A percentile compares a stretch with the other conserved stretches of the same genome.
phyloP scores from a whole-genome alignment of 2,113 vertebrate species.

The Chionomys nivalis region DNA sequence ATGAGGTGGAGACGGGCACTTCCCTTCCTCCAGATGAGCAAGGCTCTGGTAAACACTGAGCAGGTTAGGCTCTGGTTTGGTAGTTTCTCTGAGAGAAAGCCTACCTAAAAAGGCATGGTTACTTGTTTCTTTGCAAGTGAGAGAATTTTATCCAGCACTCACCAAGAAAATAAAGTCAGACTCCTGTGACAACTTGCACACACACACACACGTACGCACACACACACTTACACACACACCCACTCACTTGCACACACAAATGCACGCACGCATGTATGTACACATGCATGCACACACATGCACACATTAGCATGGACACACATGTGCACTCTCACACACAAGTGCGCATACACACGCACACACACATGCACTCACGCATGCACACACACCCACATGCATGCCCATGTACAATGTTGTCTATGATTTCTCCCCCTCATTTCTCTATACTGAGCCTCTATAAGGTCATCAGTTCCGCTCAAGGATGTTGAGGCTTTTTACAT shows the following conservation, averaged over 20 bases:
- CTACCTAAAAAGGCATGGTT: neutral
- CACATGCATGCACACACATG: neutral
- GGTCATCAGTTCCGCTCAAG: no score
- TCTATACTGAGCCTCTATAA: neutral
- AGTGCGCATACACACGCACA: no score
- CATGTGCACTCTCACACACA: no score
- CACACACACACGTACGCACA: neutral
- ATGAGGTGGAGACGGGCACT: neutral
- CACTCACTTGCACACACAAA: no score
- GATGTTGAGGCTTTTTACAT: no score
- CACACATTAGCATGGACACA: no score
- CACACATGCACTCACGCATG: neutral
- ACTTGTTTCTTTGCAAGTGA: neutral
- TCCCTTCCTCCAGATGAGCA: neutral
- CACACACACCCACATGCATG: neutral
- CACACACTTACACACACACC: no score
- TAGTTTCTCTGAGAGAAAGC: neutral
- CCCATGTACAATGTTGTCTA: accelerated
- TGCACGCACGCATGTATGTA: no score
- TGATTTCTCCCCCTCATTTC: neutral
- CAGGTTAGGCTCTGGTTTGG: neutral
- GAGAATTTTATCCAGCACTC: neutral
- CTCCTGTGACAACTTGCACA: neutral
- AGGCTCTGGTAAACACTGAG: neutral
- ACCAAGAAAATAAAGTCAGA: neutral